A percentile compares a stretch with the other conserved stretches of the same genome.
phyloP scores from a whole-genome alignment of 2,888 invertebrate species.

The Rotaria magnacalcarata region DNA sequence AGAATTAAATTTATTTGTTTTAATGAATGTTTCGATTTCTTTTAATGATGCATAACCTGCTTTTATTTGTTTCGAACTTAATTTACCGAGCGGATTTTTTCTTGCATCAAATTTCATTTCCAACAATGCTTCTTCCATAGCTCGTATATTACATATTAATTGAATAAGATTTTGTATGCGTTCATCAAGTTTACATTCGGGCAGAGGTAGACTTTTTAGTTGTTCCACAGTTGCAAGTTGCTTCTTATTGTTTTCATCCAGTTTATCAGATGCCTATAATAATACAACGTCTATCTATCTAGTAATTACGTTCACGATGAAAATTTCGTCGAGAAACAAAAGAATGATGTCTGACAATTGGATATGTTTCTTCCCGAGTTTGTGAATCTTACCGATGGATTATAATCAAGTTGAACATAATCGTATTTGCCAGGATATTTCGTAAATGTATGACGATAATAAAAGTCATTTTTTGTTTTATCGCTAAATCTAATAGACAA shows the following conservation, averaged over 20 bases:
- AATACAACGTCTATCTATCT: no score
- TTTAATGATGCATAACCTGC: constrained; percentile 61
- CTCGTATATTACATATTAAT: constrained; percentile 61
- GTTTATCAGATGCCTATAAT: no score
- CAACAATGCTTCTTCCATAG: constrained; percentile 61
- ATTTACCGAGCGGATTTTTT: constrained; percentile 61
- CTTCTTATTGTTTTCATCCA: no score
- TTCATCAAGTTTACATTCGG: constrained; percentile 57
- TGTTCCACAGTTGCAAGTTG: constrained; percentile 40
- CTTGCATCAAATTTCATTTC: constrained; percentile 63
- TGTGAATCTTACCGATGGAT: constrained; percentile 47
- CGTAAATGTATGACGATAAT: constrained; percentile 54
- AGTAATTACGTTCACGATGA: no score
- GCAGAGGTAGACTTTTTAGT: constrained; percentile 49
- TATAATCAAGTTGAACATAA: constrained; percentile 60
- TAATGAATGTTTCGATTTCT: constrained; percentile 58
- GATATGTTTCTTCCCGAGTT: no score
- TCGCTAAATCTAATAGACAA: constrained; percentile 57
- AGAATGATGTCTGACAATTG: no score
- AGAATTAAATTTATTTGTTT: constrained; percentile 53
- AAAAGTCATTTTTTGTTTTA: constrained; percentile 62
- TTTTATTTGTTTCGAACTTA: constrained; percentile 61
- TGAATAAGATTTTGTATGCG: constrained; percentile 57
- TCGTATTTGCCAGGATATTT: constrained; percentile 62
- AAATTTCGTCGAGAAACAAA: no score